Base-by-base conservation (phyloP, 2,888 invertebrate species). In the Nebria salina region DNA sequence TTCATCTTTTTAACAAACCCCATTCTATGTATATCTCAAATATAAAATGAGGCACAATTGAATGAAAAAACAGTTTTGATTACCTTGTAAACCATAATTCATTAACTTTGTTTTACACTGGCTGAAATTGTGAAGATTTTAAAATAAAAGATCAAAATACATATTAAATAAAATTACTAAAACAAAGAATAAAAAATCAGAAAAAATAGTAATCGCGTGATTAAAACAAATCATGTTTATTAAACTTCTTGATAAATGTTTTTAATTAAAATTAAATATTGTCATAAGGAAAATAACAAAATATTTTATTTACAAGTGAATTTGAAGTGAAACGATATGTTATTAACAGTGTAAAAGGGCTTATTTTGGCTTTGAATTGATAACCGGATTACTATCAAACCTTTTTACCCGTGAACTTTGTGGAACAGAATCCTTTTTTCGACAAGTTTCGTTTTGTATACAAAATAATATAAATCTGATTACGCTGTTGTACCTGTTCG, bases 1-100 rank as follows among this genome's bases (percentile, higher is more conserved):
- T 43, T 77, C 66, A 79, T 79, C 74, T 79, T 79, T 79, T 79
- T 79, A 79, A 79, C 79, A 79, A 79, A 77, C 54, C 43, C 79
- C 74, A 42, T 41, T 73, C 54, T 54, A 54, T 54, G 34, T 34
- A 25, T 20, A 25, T 70, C 70, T 8, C 74, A 65, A 65, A 65
- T 68, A 43, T 75, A 79, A 74, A 65, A 79, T 74, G 75, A 79
- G 66, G 15, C 26, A 68, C 74, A 79, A 66, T 75, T 68, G 68
- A 79, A 73, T 15, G 73, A 42, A 75, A 20, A 79, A 25, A 8
- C 20, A 79, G 65, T 75, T 74, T 79, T 74, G 79, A 79, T 74
- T 70, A 8, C 1, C 34, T 1, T 34, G 34, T 34, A 34, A 34
- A 2, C 8, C 54, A 54, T 54, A 54, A 54, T 54, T 34, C 34